Conservation (phyloP, 2,113 vertebrate genomes). For the Chaenogobius annularis region DNA sequence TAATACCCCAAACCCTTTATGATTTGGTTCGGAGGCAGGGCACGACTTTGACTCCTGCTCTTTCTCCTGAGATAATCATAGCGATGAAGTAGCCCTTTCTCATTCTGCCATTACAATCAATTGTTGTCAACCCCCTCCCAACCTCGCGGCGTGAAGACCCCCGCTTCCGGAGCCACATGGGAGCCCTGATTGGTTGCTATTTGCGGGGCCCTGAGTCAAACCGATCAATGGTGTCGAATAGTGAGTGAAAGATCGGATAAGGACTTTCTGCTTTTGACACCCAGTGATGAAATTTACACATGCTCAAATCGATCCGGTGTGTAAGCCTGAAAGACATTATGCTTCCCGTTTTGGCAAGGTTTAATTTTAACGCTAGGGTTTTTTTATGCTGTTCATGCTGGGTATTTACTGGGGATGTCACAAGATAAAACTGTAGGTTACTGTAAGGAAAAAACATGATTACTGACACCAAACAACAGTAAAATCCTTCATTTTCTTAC, state of each 20-base stretch:
- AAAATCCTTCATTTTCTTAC: no score
- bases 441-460: no score
- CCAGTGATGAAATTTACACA: background rate
- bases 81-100: background rate
- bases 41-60: background rate
- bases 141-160: background rate
- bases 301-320: background rate
- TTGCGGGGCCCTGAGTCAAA: background rate
- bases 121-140: background rate
- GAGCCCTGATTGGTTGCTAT: background rate
- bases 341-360: background rate
- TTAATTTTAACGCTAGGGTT: no score
- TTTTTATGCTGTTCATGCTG: no score
- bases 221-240: background rate
- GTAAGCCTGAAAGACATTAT: background rate
- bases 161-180: background rate
- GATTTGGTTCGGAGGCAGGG: background rate
- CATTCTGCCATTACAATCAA: slow-evolving; percentile 1
- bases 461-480: no score
- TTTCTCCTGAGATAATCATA: background rate
- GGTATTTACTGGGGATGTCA: no score
- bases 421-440: no score
- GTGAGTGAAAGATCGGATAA: background rate
- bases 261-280: background rate
- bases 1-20: background rate